Evolutionary conservation across 2,888 invertebrate species (phyloP).

Genomic region (Pycnomerus fuliginosus): DNA sequence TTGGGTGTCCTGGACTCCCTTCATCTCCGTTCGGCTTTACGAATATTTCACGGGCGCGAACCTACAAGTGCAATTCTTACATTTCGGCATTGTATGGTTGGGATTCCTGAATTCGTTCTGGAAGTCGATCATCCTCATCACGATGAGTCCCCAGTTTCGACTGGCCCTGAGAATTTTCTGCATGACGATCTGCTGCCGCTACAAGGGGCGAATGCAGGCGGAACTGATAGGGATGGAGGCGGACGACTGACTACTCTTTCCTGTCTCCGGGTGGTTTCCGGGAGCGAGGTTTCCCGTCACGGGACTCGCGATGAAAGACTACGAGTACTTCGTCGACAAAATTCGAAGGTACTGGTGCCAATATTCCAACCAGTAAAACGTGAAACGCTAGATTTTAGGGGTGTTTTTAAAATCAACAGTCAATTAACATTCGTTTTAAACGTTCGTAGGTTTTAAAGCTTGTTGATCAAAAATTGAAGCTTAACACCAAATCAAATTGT

Average conservation of each 20-base stretch:
- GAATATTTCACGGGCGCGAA: slow-evolving; percentile 62
- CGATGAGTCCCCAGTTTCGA: slow-evolving; percentile 91
- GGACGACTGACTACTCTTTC: slow-evolving; percentile 67
- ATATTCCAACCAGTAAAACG: slow-evolving; percentile 31
- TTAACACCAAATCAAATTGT: slow-evolving; percentile 30
- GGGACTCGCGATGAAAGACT: slow-evolving; percentile 48
- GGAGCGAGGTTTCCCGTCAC: slow-evolving; percentile 42
- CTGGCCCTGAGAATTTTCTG: slow-evolving; percentile 85
- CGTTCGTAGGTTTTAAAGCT: slow-evolving; percentile 19
- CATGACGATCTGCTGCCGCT: slow-evolving; percentile 84
- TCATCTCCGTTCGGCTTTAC: slow-evolving; percentile 79
- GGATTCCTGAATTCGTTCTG: slow-evolving; percentile 94
- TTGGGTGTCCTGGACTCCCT: slow-evolving; percentile 93
- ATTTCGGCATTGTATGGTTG: slow-evolving; percentile 93
- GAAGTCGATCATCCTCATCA: slow-evolving; percentile 88
- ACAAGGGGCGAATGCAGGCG: slow-evolving; percentile 79
- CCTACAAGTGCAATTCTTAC: slow-evolving; percentile 75
- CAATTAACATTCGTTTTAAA: slow-evolving; percentile 32
- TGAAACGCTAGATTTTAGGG: slow-evolving; percentile 14
- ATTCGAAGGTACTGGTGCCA: slow-evolving; percentile 48
- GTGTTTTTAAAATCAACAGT: slow-evolving; percentile 30
- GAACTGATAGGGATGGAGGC: slow-evolving; percentile 84
- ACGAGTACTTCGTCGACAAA: slow-evolving; percentile 47
- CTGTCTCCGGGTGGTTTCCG: slow-evolving; percentile 38
- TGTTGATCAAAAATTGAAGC: slow-evolving; percentile 24